A percentile compares a stretch with the other conserved stretches of the same genome.
These are phyloP conservation scores for Yponomeuta evonymella DNA, from an alignment of 2,888 invertebrate genomes.

Conservation along the genomic window DNA sequence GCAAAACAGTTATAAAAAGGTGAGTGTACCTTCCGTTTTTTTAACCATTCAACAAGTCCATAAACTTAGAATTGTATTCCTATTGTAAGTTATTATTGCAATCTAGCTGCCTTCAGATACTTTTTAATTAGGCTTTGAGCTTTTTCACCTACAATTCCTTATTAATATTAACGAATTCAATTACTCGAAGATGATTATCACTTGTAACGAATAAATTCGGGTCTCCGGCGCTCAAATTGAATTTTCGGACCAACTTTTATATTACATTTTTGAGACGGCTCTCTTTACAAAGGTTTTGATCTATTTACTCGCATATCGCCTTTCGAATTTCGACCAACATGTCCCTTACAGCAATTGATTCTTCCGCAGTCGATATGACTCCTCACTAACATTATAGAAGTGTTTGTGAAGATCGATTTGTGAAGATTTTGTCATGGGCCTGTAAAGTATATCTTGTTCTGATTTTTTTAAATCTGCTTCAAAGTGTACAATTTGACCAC, in stretches of 20 bases:
- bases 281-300: neutral
- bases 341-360: too few relatives aligned
- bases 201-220: neutral
- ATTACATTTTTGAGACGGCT: neutral
- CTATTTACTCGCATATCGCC: neutral
- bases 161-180: neutral
- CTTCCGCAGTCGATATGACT: neutral
- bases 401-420: too few relatives aligned
- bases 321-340: too few relatives aligned
- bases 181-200: neutral
- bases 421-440: too few relatives aligned
- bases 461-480: too few relatives aligned
- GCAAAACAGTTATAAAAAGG: neutral
- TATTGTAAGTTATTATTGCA: neutral
- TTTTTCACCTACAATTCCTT: neutral
- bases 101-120: neutral
- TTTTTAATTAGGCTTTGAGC: neutral
- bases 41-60: neutral
- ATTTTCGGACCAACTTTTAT: neutral
- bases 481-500: too few relatives aligned
- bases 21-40: neutral
- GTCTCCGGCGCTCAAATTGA: neutral
- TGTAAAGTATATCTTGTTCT: too few relatives aligned
- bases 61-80: neutral
- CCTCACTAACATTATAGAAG: neutral